Evolutionary conservation across 2,797 vertebrate species (phyloP), one percentile per base, ranked within the genome.

Genomic region (Sebastiscus albofasciatus): DNA sequence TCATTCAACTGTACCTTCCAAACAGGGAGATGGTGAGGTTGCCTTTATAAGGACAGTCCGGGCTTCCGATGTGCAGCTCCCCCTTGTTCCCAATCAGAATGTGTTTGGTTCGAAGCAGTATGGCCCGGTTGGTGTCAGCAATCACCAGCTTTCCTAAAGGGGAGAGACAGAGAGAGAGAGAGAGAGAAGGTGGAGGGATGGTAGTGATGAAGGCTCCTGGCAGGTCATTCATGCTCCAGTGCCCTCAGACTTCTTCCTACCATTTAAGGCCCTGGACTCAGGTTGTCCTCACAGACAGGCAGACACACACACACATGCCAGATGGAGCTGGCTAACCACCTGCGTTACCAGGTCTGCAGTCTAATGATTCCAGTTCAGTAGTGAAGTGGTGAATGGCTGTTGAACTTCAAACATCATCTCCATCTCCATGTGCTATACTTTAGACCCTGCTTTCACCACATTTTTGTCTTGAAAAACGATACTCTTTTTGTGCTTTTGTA

Each of bases 11-110:
- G 16, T 96, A 99, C 98, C 98, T 96, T 93, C 98, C 98, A 24
- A 97, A 98, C 8, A 99, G 89, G 67, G 96, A 90, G 84, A 99
- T 97, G 78, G 95, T 96, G 86, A 98, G 95, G 79, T 96, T 96
- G 82, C 97, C 95, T 90, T 95, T 96, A 81, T 97, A 99, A 12
- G 97, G 98, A 90, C 98, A 99, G 72, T 92, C 96, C 56, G 96
- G 88, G 39, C 98, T 97, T 77, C 98, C 98, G 1, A 97, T 96
- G 75, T 98, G 97, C 52, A 99, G 79, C 86, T 97, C 96, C 39
- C 98, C 97, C 2, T 96, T 95, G 24, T 95, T 93, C 56, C 97
- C 97, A 14, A 99, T 97, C 73, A 97, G 96, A 80, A 99, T 97
- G 54, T 97, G 96, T 85, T 97, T 97, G 5, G 97, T 92, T 3